phyloP scores from a whole-genome alignment of 2,888 invertebrate species.

The Rhaphigaster nebulosa region DNA sequence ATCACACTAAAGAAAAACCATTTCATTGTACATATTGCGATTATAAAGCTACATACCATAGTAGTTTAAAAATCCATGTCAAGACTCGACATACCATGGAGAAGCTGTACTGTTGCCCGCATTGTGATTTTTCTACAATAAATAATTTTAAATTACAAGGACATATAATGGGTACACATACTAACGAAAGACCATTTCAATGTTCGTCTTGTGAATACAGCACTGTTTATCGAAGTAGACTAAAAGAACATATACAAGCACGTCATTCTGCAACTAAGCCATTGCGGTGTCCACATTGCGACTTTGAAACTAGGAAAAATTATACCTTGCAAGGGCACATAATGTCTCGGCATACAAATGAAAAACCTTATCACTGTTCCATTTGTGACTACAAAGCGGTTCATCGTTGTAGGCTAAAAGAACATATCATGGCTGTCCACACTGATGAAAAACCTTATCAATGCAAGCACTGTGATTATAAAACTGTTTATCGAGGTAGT shows the following conservation, averaged over 20 bases:
- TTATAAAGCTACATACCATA: constrained; percentile 29
- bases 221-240: constrained; percentile 35
- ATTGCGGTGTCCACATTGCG: neutral
- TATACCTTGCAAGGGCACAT: constrained; percentile 32
- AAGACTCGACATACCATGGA: constrained; percentile 25
- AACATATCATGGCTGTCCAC: constrained; percentile 8
- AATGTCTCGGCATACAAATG: constrained; percentile 35
- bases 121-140: constrained; percentile 41
- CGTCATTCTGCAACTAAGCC: neutral
- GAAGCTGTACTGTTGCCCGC: neutral
- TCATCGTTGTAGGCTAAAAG: neutral
- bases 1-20: constrained; percentile 37
- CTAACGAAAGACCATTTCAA: constrained; percentile 7
- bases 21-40: constrained; percentile 37
- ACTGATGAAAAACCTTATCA: constrained; percentile 15
- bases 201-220: neutral
- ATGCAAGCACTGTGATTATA: constrained; percentile 21
- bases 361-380: constrained; percentile 29
- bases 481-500: constrained; percentile 36
- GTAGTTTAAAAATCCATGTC: constrained; percentile 38
- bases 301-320: constrained; percentile 20
- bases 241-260: constrained; percentile 38
- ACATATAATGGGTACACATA: constrained; percentile 13
- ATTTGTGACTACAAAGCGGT: constrained; percentile 25
- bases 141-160: constrained; percentile 39